phyloP scores from a whole-genome alignment of 1,140 invertebrate genomes.

The Helicoverpa zea region DNA sequence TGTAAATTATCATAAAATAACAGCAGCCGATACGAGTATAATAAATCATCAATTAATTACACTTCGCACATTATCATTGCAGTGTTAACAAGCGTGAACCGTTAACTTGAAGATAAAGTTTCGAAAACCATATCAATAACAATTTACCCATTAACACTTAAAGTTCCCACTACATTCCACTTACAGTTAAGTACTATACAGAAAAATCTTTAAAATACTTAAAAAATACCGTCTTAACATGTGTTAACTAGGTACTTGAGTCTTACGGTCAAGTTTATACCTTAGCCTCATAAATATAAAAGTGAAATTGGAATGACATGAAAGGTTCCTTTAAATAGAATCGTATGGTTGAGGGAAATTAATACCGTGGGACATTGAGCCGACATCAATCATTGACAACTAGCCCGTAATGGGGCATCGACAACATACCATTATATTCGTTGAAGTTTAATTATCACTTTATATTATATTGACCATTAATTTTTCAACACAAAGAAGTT shows the following conservation, averaged over 20 bases:
- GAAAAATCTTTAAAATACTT: slow-evolving; percentile 43
- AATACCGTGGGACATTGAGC: slow-evolving; percentile 35
- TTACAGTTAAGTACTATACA: slow-evolving; percentile 36
- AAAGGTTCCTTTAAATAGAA: slow-evolving; percentile 23
- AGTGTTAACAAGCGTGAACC: slow-evolving; percentile 39
- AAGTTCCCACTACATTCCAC: slow-evolving; percentile 37
- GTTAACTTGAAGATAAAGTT: slow-evolving; percentile 33
- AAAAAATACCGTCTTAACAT: slow-evolving; percentile 36
- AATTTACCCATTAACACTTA: slow-evolving; percentile 44
- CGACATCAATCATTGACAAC: slow-evolving; percentile 40
- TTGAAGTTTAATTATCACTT: slow-evolving; percentile 43
- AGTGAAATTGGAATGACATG: neutral
- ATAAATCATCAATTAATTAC: slow-evolving; percentile 41
- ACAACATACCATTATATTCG: slow-evolving; percentile 19
- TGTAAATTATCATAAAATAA: slow-evolving; percentile 21
- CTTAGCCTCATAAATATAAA: neutral
- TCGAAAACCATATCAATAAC: slow-evolving; percentile 44
- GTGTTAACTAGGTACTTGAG: slow-evolving; percentile 8
- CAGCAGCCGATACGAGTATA: slow-evolving; percentile 6
- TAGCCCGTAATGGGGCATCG: slow-evolving; percentile 29
- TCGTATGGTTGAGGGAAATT: slow-evolving; percentile 22
- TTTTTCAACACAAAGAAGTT: slow-evolving; percentile 40
- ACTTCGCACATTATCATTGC: slow-evolving; percentile 18
- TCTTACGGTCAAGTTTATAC: neutral
- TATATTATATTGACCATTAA: slow-evolving; percentile 22